Evolutionary conservation across 1,140 invertebrate species (phyloP), one percentile per base, ranked within the genome.

Genomic region (Drosophila mojavensis): DNA sequence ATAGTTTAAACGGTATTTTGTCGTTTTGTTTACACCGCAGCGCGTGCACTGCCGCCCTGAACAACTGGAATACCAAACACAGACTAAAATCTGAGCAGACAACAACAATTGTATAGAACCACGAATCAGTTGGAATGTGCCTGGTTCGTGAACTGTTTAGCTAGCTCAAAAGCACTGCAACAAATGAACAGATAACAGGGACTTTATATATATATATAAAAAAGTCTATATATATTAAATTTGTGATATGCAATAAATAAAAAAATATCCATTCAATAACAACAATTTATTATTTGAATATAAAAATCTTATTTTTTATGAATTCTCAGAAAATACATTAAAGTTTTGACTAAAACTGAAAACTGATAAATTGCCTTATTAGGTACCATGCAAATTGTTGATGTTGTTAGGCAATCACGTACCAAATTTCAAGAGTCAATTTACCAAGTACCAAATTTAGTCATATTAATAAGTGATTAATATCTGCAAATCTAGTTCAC

Each of bases 1-100:
- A 60, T 68, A 45, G 17, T 78, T 78, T 50, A 51, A 74, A 80
- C 68, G 36, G 73, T 63, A 68, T 71, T 78, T 53, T 20, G 68
- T 56, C 41, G 39, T 68, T 80, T 79, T 85, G 81, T 85, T 85
- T 85, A 85, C 74, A 62, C 64, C 66, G 54, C 9, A 51, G 28
- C 7, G 48, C 26, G 48, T 30, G 20, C 24, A 48, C 36, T 58
- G 51, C 56, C 63, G 69, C 65, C 74, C 60, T 66, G 66, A 66
- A 63, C 63, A 58, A 68, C 48, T 67, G 62, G 61, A 54, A 72
- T 45, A 60, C 61, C 82, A 78, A 85, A 86, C 78, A 70, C 78
- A 78, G 78, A 75, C 81, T 78, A 81, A 83, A 65, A 47, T 58
- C 50, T 58, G 60, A 74, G 45, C 20, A 50, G 45, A 71, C 78